Evolutionary conservation across 92 coral and sea anemone species (phyloP), one percentile per base, ranked within the genome.

Genomic region (Parazoanthus darwini): DNA sequence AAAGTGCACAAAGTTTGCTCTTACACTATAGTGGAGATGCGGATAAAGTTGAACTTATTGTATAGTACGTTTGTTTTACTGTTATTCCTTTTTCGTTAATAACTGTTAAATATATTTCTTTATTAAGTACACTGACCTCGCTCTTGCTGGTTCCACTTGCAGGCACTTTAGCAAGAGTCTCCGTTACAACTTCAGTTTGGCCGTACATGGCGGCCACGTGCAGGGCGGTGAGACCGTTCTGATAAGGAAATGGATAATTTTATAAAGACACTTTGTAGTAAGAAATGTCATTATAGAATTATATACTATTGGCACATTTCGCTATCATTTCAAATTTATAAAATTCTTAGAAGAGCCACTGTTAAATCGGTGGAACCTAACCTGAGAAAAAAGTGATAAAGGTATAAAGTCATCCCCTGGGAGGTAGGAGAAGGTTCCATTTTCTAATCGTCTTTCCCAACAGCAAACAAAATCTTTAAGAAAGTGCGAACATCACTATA

Each of bases 181-280:
- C 99, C 65, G 93, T 96, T 4, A 96, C 92, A 42, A 95, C 93
- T n/a, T 93, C 95, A 1, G 93, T 93, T 82, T 96, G 99, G 37
- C 98, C 98, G 80, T 92, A 91, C 81, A 95, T 86, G 54, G 99
- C 95, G 20, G 98, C 99, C 71, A 95, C 96, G 72, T 96, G 99
- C 35, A 96, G 84, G 18, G 97, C 97, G 33, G 98, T 92, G 84
- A 95, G 93, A 56, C 99, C 99, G 84, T 94, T 96, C 99, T 96
- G 88, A 14, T 29, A 4, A 33, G 36, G 43, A 26, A 36, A 66
- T 22, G 54, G 9, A 63, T 26, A 76, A 76, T 3, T 54, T 8
- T 18, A 37, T 39, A 8, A 25, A 26, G 42, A 54, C 3, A 3
- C 16, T 80, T 82, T 65, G 42, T 37, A 63, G 6, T 36, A 68